These are phyloP conservation scores for human DNA, from an alignment of 2,113 vertebrate genomes.

Conservation along the genomic window GRCh38 chr7:52786501-52787000, in stretches of 20 bases:
- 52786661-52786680: background rate
- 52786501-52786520: background rate
- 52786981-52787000: background rate
- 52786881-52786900: background rate
- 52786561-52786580: background rate
- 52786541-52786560: background rate
- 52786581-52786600: background rate
- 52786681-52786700: background rate
- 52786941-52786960: background rate
- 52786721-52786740: background rate
- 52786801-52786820: background rate
- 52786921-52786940: rapidly evolving
- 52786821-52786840: background rate
- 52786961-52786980: background rate
- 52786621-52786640: background rate
- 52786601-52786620: background rate
- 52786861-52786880: background rate
- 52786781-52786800: background rate
- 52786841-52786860: background rate
- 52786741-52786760: background rate
- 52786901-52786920: background rate
- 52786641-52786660: background rate
- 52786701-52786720: background rate
- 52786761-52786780: background rate
- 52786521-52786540: background rate